Evolutionary conservation across 2,113 vertebrate genomes (phyloP).

Genomic region (Aythya baeri): DNA sequence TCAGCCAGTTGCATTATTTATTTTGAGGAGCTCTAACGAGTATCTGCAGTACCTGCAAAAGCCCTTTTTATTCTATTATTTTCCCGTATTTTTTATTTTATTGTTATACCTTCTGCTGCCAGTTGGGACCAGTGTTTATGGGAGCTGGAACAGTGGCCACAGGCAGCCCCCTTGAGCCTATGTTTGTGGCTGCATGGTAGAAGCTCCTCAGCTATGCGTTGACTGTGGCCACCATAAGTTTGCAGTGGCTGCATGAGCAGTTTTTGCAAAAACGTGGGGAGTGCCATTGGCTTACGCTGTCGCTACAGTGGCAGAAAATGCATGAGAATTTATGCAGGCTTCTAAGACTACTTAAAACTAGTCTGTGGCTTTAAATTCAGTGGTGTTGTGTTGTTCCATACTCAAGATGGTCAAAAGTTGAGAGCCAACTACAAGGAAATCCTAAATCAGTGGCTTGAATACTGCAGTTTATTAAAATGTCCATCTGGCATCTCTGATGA

Average conservation of each 20-base stretch:
- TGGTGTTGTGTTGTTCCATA: rapidly evolving
- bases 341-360: background rate
- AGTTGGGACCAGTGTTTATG: background rate
- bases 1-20: background rate
- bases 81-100: background rate
- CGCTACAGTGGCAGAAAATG: background rate
- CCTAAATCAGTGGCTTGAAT: background rate
- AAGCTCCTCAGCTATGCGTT: background rate
- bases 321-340: rapidly evolving
- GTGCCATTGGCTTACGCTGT: background rate
- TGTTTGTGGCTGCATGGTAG: background rate
- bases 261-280: background rate
- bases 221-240: background rate
- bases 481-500: background rate
- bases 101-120: background rate
- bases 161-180: background rate
- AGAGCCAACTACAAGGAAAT: background rate
- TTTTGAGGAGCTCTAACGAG: background rate
- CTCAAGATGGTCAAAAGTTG: background rate
- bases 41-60: background rate
- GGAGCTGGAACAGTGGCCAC: background rate
- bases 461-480: background rate
- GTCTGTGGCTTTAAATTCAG: background rate
- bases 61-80: background rate
- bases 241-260: background rate